Conservation (phyloP, 2,113 vertebrate species). For the Pseudopipra pipra region DNA sequence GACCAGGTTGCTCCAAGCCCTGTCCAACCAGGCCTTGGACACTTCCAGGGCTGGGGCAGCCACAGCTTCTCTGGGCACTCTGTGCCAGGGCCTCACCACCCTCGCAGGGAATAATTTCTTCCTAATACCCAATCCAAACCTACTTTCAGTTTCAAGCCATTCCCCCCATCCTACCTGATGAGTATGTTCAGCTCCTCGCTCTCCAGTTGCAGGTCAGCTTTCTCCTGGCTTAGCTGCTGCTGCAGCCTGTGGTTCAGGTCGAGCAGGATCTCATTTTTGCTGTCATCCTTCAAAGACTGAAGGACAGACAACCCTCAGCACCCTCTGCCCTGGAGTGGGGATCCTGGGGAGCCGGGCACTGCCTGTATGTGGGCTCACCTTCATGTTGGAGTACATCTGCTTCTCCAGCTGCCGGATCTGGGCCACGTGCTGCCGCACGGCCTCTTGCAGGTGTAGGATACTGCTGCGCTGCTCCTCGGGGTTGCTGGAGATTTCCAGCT, state of each 20-base stretch:
- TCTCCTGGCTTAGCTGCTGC: conserved; percentile 94
- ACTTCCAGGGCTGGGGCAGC: background rate
- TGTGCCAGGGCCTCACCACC: background rate
- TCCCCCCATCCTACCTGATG: conserved; percentile 80
- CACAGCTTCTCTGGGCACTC: background rate
- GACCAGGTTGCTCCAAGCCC: background rate
- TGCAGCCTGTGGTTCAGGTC: conserved; percentile 90
- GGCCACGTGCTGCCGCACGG: conserved; percentile 91
- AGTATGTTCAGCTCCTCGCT: conserved; percentile 98
- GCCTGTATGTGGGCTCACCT: conserved; percentile 66
- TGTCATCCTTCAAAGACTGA: conserved; percentile 89
- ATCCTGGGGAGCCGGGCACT: background rate
- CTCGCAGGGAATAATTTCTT: background rate
- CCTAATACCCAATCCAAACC: background rate
- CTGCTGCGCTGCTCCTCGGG: conserved; percentile 98
- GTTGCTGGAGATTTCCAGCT: conserved; percentile 98
- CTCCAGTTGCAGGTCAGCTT: conserved; percentile 92
- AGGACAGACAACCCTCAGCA: background rate
- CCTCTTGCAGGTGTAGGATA: conserved; percentile 94
- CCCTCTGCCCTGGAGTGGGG: background rate
- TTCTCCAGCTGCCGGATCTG: conserved; percentile 94
- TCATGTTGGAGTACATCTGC: conserved; percentile 95
- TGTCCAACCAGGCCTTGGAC: background rate
- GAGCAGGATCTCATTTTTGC: conserved; percentile 81
- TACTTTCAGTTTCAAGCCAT: background rate